Evolutionary conservation across 2,888 invertebrate species (phyloP).

Genomic region (Hirtodrosophila confusa): DNA sequence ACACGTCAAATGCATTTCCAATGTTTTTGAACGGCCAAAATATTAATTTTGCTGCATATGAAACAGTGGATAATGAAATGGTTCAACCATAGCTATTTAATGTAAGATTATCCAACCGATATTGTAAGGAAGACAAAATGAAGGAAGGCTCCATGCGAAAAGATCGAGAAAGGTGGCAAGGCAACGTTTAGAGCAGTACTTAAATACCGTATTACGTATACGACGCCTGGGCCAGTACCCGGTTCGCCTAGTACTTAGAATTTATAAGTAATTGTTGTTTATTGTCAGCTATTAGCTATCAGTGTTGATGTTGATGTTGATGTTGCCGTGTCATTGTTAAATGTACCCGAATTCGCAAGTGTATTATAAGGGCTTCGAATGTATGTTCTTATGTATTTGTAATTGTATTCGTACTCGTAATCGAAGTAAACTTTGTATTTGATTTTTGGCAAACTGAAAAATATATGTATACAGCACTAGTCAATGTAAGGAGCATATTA

Average conservation of each 20-base stretch:
- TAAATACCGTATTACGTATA: constrained; percentile 47
- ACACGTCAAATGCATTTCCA: constrained; percentile 57
- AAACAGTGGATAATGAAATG: constrained; percentile 8
- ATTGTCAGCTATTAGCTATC: constrained; percentile 34
- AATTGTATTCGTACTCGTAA: constrained; percentile 41
- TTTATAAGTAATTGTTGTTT: constrained; percentile 37
- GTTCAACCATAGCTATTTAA: constrained; percentile 53
- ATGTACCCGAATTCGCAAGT: constrained; percentile 44
- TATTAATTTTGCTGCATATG: constrained; percentile 41
- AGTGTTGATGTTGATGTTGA: constrained; percentile 35
- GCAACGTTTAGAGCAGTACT: constrained; percentile 7
- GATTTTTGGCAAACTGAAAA: constrained; percentile 34
- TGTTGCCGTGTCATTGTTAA: constrained; percentile 69
- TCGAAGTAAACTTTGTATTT: constrained; percentile 40
- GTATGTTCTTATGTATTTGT: constrained; percentile 41
- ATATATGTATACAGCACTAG: constrained; percentile 25
- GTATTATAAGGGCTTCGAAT: constrained; percentile 50
- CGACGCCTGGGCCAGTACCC: constrained; percentile 32
- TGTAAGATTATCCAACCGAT: constrained; percentile 12
- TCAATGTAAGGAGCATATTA: constrained; percentile 45
- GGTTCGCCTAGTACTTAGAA: constrained; percentile 26
- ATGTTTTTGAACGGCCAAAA: constrained; percentile 43
- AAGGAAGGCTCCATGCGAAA: too few species aligned
- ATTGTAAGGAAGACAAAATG: background rate
- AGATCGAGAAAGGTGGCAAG: constrained; percentile 5